Conservation (phyloP, 2,113 vertebrate species). For the Pseudolaguvia tuberculata region DNA sequence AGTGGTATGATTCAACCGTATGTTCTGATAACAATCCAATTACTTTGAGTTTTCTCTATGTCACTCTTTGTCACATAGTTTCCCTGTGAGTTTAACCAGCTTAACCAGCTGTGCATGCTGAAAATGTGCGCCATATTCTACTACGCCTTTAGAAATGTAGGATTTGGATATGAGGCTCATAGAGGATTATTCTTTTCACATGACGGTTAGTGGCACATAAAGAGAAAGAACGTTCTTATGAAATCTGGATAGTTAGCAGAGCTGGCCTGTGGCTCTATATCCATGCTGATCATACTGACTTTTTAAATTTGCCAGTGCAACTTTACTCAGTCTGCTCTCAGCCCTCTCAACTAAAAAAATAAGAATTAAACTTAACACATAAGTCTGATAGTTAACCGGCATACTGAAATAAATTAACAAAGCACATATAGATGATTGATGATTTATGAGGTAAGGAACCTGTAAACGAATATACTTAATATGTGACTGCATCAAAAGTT, state of each 20-base stretch:
- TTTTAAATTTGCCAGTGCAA: neutral
- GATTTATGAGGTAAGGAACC: neutral
- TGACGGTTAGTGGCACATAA: conserved; percentile 37
- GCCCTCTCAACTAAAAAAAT: too few relatives aligned
- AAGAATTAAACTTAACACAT: neutral
- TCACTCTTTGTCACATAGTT: neutral
- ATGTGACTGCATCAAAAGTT: neutral
- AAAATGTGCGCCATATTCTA: conserved; percentile 44
- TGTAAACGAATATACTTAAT: conserved; percentile 4
- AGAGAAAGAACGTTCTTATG: conserved; percentile 13
- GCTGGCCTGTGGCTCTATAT: neutral
- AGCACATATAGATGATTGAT: neutral
- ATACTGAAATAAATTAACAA: neutral
- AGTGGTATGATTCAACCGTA: neutral
- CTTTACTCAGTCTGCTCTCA: neutral
- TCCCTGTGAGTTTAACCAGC: conserved; percentile 14
- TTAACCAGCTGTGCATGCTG: conserved; percentile 42
- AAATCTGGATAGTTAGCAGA: conserved; percentile 28
- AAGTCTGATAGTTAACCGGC: neutral
- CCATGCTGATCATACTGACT: too few relatives aligned
- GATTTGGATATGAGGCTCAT: conserved; percentile 31
- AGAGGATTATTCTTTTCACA: conserved; percentile 38
- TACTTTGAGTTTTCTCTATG: neutral
- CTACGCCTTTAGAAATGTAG: conserved; percentile 29
- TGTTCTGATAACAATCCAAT: neutral